Evolutionary conservation across 2,888 invertebrate species (phyloP).

Genomic region (Girardia tigrina): DNA sequence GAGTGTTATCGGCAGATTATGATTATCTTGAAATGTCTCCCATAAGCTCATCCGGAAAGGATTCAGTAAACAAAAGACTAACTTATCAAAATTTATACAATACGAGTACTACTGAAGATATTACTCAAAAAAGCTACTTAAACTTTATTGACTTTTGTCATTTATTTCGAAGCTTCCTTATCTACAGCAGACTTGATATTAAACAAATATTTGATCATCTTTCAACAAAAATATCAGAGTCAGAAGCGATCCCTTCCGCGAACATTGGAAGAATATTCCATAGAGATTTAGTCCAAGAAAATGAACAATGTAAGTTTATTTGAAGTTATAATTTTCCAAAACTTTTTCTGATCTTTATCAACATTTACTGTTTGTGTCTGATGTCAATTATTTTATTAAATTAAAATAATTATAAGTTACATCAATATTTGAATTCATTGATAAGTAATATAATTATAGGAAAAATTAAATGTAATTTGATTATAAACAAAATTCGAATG

Average conservation of each 20-base stretch:
- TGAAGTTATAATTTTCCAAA: background rate
- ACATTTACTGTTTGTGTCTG: too few species aligned
- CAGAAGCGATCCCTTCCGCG: background rate
- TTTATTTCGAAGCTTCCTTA: conserved; percentile 70
- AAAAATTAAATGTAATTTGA: too few species aligned
- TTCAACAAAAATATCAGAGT: conserved; percentile 3
- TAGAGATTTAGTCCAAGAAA: background rate
- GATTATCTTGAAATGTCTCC: conserved; percentile 14
- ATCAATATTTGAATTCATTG: too few species aligned
- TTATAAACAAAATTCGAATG: too few species aligned
- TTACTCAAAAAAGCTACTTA: conserved; percentile 71
- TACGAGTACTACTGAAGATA: conserved; percentile 41
- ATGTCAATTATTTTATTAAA: too few species aligned
- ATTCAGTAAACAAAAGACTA: background rate
- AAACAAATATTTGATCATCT: conserved; percentile 65
- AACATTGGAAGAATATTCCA: background rate
- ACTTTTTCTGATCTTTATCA: too few species aligned
- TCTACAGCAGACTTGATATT: conserved; percentile 73
- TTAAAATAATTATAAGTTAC: too few species aligned
- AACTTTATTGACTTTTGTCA: conserved; percentile 80
- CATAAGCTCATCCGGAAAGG: background rate
- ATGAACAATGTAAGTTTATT: background rate
- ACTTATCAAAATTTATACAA: background rate
- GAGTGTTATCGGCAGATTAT: conserved; percentile 2
- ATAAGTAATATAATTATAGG: too few species aligned